Conservation (phyloP, 1,140 invertebrate species). For the Parasteatoda tepidariorum region DNA sequence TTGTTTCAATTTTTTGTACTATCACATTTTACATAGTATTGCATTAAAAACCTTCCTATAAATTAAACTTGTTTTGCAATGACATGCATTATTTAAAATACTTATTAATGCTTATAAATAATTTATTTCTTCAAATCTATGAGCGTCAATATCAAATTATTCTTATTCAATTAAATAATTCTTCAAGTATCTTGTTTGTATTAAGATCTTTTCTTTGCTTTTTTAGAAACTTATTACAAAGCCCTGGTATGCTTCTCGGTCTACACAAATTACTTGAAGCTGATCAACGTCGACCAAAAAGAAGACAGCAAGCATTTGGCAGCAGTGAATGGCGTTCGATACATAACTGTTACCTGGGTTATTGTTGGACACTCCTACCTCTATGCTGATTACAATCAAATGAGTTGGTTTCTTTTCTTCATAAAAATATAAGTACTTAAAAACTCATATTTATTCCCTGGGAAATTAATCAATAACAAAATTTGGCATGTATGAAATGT, state of each 20-base stretch:
- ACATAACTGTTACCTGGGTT: slow-evolving; percentile 53
- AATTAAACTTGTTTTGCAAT: no score
- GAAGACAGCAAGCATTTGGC: slow-evolving; percentile 35
- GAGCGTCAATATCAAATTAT: no score
- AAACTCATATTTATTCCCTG: not conserved
- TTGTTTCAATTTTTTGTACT: no score
- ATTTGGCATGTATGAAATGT: no score
- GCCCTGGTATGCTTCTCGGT: slow-evolving; percentile 53
- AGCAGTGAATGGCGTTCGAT: slow-evolving; percentile 40
- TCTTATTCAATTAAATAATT: no score
- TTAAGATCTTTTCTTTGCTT: not conserved
- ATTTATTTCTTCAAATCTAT: no score
- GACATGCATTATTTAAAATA: no score
- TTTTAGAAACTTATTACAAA: not conserved
- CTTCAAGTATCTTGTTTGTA: no score
- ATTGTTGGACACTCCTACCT: slow-evolving; percentile 51
- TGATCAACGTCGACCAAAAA: slow-evolving; percentile 29
- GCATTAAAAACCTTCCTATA: no score
- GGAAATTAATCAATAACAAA: not conserved
- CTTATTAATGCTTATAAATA: no score
- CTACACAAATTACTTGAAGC: slow-evolving; percentile 48
- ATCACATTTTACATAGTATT: no score
- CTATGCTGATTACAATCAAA: slow-evolving; percentile 57
- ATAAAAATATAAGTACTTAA: not conserved
- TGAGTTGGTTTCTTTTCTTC: slow-evolving; percentile 25